Evolutionary conservation across 2,888 invertebrate species (phyloP), one percentile per base, ranked within the genome.

Genomic region (Crossocerus cetratus): DNA sequence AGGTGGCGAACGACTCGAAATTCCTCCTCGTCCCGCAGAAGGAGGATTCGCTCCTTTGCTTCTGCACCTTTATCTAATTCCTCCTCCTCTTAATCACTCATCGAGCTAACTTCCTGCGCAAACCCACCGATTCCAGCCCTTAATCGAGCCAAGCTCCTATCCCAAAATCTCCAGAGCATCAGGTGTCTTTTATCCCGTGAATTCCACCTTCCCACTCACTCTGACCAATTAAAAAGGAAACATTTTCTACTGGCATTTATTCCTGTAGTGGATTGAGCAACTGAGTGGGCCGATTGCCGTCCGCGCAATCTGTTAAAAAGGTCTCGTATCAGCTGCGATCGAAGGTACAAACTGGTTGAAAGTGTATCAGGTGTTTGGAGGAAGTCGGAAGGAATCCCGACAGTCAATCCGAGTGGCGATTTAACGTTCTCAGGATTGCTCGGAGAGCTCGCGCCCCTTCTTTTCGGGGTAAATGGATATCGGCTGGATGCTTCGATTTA

Each of bases 1-100:
- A 88, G 87, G 88, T 88, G 88, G 88, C 76, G 80, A 85, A 85
- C 86, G 86, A 72, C 76, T 77, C 64, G 16, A 62, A 75, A 71
- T 72, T 72, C 72, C 58, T 63, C 32, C 70, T 80, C 70, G 73
- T 75, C 78, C 79, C 74, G 74, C 71, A 68, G 69, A 69, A 75
- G 67, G 76, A 74, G 66, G 68, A 70, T 72, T 73, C 72, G 16
- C 56, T 72, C 67, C 58, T 73, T 72, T 74, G 45, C 63, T 60
- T 58, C 44, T 18, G 43, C 60, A 53, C 49, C 49, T 16, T 49
- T 49, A 69, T 70, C 66, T 59, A 75, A 63, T 75, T 72, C 66
- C 63, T 57, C 59, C 55, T 49, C 58, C 42, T 55, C 58, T 11
- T 58, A 56, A 69, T 63, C 44, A 45, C 61, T 56, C 16, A 16